phyloP scores from a whole-genome alignment of 2,888 invertebrate species.

The Pycnomerus fuliginosus region DNA sequence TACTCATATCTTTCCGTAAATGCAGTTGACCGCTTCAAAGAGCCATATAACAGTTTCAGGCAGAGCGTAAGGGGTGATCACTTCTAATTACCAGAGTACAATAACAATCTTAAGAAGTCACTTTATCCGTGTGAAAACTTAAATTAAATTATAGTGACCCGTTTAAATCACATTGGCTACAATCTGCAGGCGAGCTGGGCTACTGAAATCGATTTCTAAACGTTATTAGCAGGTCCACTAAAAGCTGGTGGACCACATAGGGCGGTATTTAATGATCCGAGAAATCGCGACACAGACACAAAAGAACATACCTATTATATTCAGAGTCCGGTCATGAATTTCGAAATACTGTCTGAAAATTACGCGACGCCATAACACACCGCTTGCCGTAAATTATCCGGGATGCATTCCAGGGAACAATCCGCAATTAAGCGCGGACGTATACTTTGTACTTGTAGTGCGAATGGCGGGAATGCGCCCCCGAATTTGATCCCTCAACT shows the following conservation, averaged over 20 bases:
- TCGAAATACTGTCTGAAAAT: constrained; percentile 36
- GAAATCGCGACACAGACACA: constrained; percentile 40
- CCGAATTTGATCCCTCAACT: constrained; percentile 9
- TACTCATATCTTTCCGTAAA: too few species aligned
- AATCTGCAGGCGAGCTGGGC: constrained; percentile 11
- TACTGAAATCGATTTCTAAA: constrained; percentile 18
- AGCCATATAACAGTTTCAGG: too few species aligned
- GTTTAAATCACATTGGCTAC: constrained; percentile 11
- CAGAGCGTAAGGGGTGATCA: too few species aligned
- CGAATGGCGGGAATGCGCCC: constrained; percentile 16
- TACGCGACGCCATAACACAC: constrained; percentile 13
- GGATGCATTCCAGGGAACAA: constrained; percentile 18
- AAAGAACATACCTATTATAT: constrained; percentile 41
- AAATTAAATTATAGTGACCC: constrained; percentile 22
- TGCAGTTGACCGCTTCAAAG: too few species aligned
- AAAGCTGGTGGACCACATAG: constrained; percentile 30
- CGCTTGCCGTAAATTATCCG: constrained; percentile 20
- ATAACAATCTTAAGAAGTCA: too few species aligned
- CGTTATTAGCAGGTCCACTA: constrained; percentile 29
- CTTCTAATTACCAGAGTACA: too few species aligned
- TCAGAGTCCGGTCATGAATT: constrained; percentile 32
- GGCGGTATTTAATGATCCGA: constrained; percentile 40
- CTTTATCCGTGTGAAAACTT: too few species aligned
- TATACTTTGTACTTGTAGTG: constrained; percentile 18
- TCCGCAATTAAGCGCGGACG: constrained; percentile 18